A percentile compares a stretch with the other conserved stretches of the same genome.
phyloP scores from a whole-genome alignment of 92 coral and sea anemone species.

The Chrysogorgia sp. region DNA sequence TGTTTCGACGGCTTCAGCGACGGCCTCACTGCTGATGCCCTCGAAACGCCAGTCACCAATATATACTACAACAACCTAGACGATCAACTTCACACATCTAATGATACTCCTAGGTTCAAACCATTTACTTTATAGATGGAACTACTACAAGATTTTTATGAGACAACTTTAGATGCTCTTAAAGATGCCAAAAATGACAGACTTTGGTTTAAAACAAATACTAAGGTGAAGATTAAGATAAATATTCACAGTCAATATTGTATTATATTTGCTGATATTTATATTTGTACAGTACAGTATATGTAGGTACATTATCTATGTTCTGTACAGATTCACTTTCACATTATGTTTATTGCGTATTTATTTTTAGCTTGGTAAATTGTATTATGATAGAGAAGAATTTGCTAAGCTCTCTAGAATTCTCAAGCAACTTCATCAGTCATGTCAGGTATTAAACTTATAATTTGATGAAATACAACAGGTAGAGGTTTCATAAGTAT shows the following conservation, averaged over 20 bases:
- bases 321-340: no score
- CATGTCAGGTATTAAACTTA: slow-evolving; percentile 76
- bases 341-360: background rate
- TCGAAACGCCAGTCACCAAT: no score
- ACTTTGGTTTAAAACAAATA: slow-evolving; percentile 97
- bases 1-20: no score
- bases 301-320: no score
- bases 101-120: no score
- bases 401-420: slow-evolving; percentile 88
- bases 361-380: slow-evolving; percentile 76
- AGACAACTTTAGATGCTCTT: slow-evolving; percentile 93
- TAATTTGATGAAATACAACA: no score
- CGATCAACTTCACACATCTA: no score
- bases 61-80: no score
- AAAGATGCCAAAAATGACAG: slow-evolving; percentile 98
- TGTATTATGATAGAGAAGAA: slow-evolving; percentile 93
- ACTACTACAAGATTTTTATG: slow-evolving; percentile 93
- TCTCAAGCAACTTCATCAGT: slow-evolving; percentile 92
- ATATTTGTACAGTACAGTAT: background rate
- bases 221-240: slow-evolving; percentile 61
- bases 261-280: background rate
- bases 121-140: no score
- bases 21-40: no score
- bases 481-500: no score
- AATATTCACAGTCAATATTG: background rate